Conservation (phyloP, 2,113 vertebrate genomes). For the Nerophis ophidion region DNA sequence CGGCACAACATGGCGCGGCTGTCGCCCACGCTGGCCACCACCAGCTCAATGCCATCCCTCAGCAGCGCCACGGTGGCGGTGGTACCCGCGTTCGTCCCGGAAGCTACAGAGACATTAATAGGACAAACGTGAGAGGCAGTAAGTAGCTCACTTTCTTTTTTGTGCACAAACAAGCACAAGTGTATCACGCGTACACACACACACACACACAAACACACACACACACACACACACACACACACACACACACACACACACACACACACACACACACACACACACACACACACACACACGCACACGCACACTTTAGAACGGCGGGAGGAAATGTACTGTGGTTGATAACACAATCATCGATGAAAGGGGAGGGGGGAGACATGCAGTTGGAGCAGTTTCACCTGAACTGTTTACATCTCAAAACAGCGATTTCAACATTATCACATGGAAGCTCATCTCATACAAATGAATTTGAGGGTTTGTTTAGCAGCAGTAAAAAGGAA, state of each 20-base stretch:
- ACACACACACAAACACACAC: slow-evolving; percentile 37
- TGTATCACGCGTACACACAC: slow-evolving; percentile 29
- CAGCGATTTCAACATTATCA: slow-evolving; percentile 8
- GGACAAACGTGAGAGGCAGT: slow-evolving; percentile 55
- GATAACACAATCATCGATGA: slow-evolving; percentile 26
- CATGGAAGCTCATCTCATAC: slow-evolving; percentile 5
- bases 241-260: slow-evolving; percentile 34
- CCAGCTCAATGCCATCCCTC: slow-evolving; percentile 91
- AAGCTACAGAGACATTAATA: slow-evolving; percentile 70
- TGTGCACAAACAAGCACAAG: slow-evolving; percentile 28
- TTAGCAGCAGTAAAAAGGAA: background rate
- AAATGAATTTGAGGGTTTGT: background rate
- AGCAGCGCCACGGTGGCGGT: slow-evolving; percentile 95
- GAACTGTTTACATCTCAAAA: slow-evolving; percentile 4
- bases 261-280: slow-evolving; percentile 37
- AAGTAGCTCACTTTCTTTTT: background rate
- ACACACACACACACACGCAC: slow-evolving; percentile 34
- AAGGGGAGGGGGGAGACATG: slow-evolving; percentile 46
- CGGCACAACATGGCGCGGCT: slow-evolving; percentile 93
- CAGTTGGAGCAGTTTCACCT: slow-evolving; percentile 41
- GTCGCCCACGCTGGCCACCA: slow-evolving; percentile 93
- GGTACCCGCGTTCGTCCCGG: slow-evolving; percentile 78
- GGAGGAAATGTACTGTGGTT: slow-evolving; percentile 14
- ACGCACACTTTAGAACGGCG: slow-evolving; percentile 10
- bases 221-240: slow-evolving; percentile 37